Evolutionary conservation across 2,797 vertebrate genomes (phyloP).

Genomic region (Harpagifer antarcticus): DNA sequence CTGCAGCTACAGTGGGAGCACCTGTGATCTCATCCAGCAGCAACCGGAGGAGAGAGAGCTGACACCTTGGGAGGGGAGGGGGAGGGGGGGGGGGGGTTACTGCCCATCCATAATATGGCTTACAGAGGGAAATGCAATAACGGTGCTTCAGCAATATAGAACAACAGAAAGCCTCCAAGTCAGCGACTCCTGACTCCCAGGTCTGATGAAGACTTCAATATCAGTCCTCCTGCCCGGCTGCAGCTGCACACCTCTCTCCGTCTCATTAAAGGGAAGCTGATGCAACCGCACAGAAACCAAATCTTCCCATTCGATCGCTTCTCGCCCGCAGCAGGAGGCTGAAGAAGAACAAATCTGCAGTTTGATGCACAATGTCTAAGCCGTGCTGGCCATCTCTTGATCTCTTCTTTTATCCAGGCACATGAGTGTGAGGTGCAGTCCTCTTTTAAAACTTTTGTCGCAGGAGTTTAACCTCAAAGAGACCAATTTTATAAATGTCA

Average conservation of each 20-base stretch:
- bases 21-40: constrained; percentile 39
- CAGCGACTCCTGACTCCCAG: constrained; percentile 63
- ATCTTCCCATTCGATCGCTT: constrained; percentile 44
- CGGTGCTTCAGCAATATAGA: constrained; percentile 67
- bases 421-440: background rate
- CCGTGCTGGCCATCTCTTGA: constrained; percentile 5
- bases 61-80: constrained; percentile 29
- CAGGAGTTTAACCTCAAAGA: constrained; percentile 44
- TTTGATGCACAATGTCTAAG: constrained; percentile 22
- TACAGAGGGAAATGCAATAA: constrained; percentile 77
- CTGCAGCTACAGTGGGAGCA: constrained; percentile 44
- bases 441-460: constrained; percentile 33
- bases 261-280: constrained; percentile 67
- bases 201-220: constrained; percentile 69
- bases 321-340: background rate
- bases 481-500: constrained; percentile 60
- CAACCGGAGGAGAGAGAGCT: constrained; percentile 1
- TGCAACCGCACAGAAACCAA: constrained; percentile 68
- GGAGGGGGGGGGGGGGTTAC: background rate
- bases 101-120: constrained; percentile 61
- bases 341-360: background rate
- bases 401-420: constrained; percentile 20
- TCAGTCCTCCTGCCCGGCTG: constrained; percentile 32
- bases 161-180: constrained; percentile 62
- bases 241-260: constrained; percentile 35